Conservation (phyloP, 2,797 vertebrate genomes). For the Centroberyx gerrardi region DNA sequence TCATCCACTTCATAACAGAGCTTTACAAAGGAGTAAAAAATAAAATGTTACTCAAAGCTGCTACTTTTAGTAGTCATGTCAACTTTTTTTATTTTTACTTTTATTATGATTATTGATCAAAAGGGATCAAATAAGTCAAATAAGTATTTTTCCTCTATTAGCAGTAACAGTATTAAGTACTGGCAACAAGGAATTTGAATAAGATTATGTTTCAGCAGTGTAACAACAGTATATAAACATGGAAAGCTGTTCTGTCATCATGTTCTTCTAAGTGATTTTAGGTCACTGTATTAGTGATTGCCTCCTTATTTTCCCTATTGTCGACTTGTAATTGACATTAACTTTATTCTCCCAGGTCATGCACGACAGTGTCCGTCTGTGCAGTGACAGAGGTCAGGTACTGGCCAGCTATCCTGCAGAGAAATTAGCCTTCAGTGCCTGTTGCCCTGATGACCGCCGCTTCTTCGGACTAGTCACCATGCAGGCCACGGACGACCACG, state of each 20-base stretch:
- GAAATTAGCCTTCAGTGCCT: constrained; percentile 97
- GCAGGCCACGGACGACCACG: constrained; percentile 90
- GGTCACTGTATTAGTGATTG: neutral
- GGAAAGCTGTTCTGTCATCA: neutral
- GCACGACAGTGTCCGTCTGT: constrained; percentile 95
- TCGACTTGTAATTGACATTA: constrained; percentile 8
- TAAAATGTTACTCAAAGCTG: too few relatives aligned
- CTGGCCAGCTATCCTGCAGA: constrained; percentile 96
- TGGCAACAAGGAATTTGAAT: neutral
- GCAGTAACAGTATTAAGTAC: neutral
- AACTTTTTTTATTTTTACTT: neutral
- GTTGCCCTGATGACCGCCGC: constrained; percentile 95
- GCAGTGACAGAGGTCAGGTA: constrained; percentile 89
- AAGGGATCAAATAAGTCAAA: too few relatives aligned
- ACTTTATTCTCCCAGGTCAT: constrained; percentile 82
- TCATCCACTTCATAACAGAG: too few relatives aligned
- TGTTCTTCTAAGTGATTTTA: neutral
- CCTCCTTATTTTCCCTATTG: neutral
- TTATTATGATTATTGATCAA: too few relatives aligned
- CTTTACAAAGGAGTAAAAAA: too few relatives aligned
- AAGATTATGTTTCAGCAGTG: neutral
- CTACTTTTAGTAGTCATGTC: neutral
- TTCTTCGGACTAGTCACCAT: constrained; percentile 98
- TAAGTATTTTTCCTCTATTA: neutral
- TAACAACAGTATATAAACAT: neutral